Evolutionary conservation across 2,888 invertebrate genomes (phyloP).

Genomic region (Phyllotreta striolata): DNA sequence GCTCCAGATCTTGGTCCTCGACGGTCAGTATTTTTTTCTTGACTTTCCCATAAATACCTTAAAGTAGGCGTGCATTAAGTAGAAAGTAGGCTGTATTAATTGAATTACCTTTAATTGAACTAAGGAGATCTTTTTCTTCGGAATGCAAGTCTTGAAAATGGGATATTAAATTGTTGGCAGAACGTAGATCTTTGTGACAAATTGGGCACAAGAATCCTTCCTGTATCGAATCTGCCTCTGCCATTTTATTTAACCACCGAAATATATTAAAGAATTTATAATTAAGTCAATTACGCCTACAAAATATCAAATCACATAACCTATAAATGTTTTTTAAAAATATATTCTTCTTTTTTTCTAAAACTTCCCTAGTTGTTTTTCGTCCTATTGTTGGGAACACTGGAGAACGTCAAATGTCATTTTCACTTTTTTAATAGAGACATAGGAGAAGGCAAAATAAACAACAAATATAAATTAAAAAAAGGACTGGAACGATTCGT

Average conservation of each 20-base stretch:
- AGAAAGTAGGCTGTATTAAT: background rate
- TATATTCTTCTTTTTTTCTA: background rate
- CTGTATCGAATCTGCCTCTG: conserved; percentile 64
- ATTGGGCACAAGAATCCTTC: conserved; percentile 97
- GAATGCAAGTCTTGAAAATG: conserved; percentile 92
- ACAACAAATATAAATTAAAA: no score
- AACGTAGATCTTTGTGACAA: conserved; percentile 89
- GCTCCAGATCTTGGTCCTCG: conserved; percentile 73
- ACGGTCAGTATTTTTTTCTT: conserved; percentile 86
- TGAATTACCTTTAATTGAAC: conserved; percentile 75
- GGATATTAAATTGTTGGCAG: conserved; percentile 80
- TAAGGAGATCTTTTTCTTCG: conserved; percentile 85
- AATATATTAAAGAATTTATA: background rate
- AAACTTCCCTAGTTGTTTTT: background rate
- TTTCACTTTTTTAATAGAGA: no score
- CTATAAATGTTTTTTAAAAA: background rate
- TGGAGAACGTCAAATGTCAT: no score
- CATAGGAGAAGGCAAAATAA: no score
- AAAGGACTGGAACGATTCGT: no score
- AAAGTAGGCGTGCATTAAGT: conserved; percentile 31
- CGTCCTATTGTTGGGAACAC: no score
- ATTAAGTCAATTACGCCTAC: background rate
- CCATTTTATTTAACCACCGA: conserved; percentile 36
- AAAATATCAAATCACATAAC: conserved; percentile 3
- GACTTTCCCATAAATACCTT: conserved; percentile 82